Percentiles rank a stretch among this genome's conserved stretches.
Evolutionary conservation across 2,888 invertebrate species (phyloP).

Genomic region (Aromia moschata): DNA sequence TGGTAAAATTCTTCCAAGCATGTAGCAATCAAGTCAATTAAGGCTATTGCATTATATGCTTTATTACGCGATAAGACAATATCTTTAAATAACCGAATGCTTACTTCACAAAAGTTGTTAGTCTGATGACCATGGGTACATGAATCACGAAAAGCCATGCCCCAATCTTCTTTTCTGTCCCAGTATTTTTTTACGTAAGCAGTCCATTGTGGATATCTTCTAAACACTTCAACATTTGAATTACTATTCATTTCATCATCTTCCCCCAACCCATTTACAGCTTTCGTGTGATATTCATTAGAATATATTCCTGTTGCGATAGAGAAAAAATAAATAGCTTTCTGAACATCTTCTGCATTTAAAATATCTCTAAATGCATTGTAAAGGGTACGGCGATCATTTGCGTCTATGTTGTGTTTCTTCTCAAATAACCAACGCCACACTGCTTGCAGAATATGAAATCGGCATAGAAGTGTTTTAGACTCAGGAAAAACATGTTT

Average conservation of each 20-base stretch:
- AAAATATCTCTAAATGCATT: constrained; percentile 17
- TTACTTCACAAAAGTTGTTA: neutral
- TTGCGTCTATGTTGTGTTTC: constrained; percentile 14
- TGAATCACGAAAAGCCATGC: neutral
- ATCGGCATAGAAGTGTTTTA: constrained; percentile 16
- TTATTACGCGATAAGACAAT: neutral
- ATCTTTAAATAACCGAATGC: neutral
- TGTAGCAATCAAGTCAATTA: neutral
- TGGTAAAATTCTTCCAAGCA: neutral
- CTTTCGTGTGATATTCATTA: neutral
- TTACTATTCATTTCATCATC: neutral
- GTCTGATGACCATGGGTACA: neutral
- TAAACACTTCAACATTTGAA: neutral
- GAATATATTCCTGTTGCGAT: constrained; percentile 5
- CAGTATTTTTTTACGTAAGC: neutral
- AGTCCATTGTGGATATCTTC: neutral
- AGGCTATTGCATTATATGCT: neutral
- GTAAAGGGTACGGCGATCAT: constrained; percentile 7
- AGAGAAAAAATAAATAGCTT: constrained; percentile 7
- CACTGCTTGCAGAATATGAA: constrained; percentile 21
- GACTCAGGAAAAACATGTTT: constrained; percentile 10
- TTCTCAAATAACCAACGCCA: constrained; percentile 19
- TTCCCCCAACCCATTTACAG: neutral
- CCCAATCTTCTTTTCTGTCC: neutral
- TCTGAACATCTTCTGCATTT: neutral